Evolutionary conservation across 2,888 invertebrate genomes (phyloP).

Genomic region (Scrobipalpa costella): DNA sequence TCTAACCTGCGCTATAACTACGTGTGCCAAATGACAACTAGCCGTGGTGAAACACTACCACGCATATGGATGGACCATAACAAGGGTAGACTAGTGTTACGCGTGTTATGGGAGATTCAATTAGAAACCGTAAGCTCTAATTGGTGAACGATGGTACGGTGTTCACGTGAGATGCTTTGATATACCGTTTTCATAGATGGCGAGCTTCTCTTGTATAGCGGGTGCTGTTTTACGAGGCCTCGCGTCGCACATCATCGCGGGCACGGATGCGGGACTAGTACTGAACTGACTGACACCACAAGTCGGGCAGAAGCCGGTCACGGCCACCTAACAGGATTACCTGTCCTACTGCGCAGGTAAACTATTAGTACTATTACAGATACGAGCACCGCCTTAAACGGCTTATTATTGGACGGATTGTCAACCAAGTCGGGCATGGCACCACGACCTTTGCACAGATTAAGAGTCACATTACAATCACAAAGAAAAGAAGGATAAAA

Average conservation of each 20-base stretch:
- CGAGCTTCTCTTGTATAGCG: conserved; percentile 76
- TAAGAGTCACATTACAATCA: conserved; percentile 33
- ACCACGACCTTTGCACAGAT: conserved; percentile 29
- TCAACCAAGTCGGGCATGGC: conserved; percentile 47
- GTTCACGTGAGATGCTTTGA: conserved; percentile 27
- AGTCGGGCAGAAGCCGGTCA: conserved; percentile 69
- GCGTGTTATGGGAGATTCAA: conserved; percentile 44
- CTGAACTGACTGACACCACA: conserved; percentile 36
- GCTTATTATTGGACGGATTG: conserved; percentile 61
- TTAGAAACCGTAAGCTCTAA: conserved; percentile 36
- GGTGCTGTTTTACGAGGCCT: conserved; percentile 70
- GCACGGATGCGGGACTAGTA: conserved; percentile 59
- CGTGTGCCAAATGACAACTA: conserved; percentile 74
- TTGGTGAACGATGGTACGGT: conserved; percentile 20
- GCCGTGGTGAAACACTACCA: conserved; percentile 63
- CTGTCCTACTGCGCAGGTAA: conserved; percentile 76
- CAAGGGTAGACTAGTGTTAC: conserved; percentile 24
- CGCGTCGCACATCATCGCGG: conserved; percentile 74
- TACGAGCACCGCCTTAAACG: conserved; percentile 65
- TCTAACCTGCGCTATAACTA: conserved; percentile 59
- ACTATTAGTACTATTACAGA: conserved; percentile 51
- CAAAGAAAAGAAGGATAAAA: conserved; percentile 18
- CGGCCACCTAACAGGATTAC: conserved; percentile 81
- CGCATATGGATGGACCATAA: conserved; percentile 43
- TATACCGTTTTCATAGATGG: conserved; percentile 78